phyloP scores from a whole-genome alignment of 2,888 invertebrate genomes.

The Halictus quadricinctus region DNA sequence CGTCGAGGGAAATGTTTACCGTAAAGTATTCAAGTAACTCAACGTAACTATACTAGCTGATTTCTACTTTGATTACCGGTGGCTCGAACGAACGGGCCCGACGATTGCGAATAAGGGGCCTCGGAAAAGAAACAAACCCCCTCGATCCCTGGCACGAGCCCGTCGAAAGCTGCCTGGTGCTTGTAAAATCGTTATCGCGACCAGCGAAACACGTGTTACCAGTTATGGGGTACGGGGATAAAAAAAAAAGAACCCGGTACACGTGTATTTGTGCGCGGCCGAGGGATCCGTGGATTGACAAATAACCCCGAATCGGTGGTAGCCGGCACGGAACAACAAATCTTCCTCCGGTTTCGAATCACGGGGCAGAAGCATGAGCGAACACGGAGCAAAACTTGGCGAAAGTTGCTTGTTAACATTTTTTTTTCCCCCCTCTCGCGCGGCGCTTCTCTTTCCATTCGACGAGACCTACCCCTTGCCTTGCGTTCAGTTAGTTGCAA shows the following conservation, averaged over 20 bases:
- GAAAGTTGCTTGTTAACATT: background rate
- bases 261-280: slow-evolving; percentile 31
- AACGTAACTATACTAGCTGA: slow-evolving; percentile 3
- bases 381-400: background rate
- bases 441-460: background rate
- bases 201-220: slow-evolving; percentile 32
- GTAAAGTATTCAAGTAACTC: slow-evolving; percentile 29
- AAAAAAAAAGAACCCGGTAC: slow-evolving; percentile 21
- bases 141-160: background rate
- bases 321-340: background rate
- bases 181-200: slow-evolving; percentile 20
- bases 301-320: slow-evolving; percentile 19
- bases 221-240: background rate
- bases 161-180: background rate
- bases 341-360: slow-evolving; percentile 7
- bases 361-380: background rate
- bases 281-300: slow-evolving; percentile 35
- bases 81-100: slow-evolving; percentile 1
- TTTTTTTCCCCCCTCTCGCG: background rate
- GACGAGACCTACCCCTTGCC: background rate
- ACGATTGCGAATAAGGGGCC: slow-evolving; percentile 10
- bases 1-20: slow-evolving; percentile 6
- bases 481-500: background rate
- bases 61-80: slow-evolving; percentile 18
- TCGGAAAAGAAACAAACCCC: background rate